These are phyloP conservation scores for Xiphias gladius DNA, from an alignment of 2,113 vertebrate species.

Conservation along the genomic window DNA sequence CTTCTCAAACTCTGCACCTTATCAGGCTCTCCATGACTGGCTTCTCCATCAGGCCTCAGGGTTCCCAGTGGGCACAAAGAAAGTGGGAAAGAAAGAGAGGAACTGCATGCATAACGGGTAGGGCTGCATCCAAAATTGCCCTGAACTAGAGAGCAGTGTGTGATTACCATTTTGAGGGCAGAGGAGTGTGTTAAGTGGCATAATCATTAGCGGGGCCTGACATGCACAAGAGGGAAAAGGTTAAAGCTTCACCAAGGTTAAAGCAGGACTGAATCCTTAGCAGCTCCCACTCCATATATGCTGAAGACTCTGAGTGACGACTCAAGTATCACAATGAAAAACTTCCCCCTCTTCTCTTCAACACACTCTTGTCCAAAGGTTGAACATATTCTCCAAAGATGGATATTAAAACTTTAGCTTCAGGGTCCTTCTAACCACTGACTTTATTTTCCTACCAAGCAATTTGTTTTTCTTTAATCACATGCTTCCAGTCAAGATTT, in stretches of 20 bases:
- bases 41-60: slow-evolving; percentile 13
- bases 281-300: slow-evolving; percentile 29
- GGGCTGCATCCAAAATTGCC: slow-evolving; percentile 35
- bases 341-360: background rate
- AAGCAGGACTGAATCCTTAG: slow-evolving; percentile 13
- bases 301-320: slow-evolving; percentile 19
- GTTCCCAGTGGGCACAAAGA: slow-evolving; percentile 23
- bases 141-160: slow-evolving; percentile 26
- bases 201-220: slow-evolving; percentile 50
- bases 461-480: slow-evolving; percentile 60
- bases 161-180: slow-evolving; percentile 61
- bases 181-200: slow-evolving; percentile 42
- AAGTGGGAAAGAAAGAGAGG: slow-evolving; percentile 27
- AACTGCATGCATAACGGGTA: slow-evolving; percentile 27
- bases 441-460: slow-evolving; percentile 39
- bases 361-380: slow-evolving; percentile 13
- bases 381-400: slow-evolving; percentile 52
- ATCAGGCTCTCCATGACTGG: slow-evolving; percentile 40
- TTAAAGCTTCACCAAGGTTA: slow-evolving; percentile 40
- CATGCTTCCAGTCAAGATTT: background rate
- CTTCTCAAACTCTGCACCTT: slow-evolving; percentile 28
- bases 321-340: slow-evolving; percentile 17
- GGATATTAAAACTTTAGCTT: slow-evolving; percentile 40
- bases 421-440: slow-evolving; percentile 12
- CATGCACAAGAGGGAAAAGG: slow-evolving; percentile 29